Conservation (phyloP, 2,888 invertebrate genomes). For the Acleris laterana region DNA sequence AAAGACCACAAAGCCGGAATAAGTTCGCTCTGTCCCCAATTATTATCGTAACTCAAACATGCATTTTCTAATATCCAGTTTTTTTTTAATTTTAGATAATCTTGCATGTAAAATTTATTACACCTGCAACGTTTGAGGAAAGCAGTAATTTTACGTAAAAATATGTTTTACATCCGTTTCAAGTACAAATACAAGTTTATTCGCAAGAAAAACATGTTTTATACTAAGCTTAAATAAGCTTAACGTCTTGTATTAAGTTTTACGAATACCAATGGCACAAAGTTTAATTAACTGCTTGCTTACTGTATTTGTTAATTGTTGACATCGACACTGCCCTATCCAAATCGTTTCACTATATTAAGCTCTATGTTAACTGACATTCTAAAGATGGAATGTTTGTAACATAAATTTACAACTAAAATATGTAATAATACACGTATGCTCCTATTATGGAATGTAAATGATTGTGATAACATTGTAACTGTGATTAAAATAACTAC, state of each 20-base stretch:
- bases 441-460: conserved; percentile 30
- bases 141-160: neutral
- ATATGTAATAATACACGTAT: conserved; percentile 26
- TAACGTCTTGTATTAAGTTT: neutral
- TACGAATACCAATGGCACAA: conserved; percentile 12
- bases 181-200: conserved; percentile 32
- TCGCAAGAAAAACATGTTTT: conserved; percentile 29
- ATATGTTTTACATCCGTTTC: neutral
- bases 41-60: neutral
- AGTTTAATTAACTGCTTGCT: conserved; percentile 1
- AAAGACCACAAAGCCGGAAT: conserved; percentile 1
- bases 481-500: conserved; percentile 42
- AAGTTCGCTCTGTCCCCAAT: neutral
- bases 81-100: neutral
- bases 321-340: neutral
- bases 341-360: neutral
- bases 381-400: conserved; percentile 28
- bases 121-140: neutral
- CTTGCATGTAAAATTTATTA: neutral
- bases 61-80: neutral
- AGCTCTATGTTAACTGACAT: conserved; percentile 20
- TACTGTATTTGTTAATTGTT: conserved; percentile 1
- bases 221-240: conserved; percentile 12
- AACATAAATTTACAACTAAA: conserved; percentile 27
- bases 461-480: conserved; percentile 34